These are phyloP conservation scores for Neoaliturus tenellus DNA, from an alignment of 2,888 invertebrate genomes.

Conservation along the genomic window DNA sequence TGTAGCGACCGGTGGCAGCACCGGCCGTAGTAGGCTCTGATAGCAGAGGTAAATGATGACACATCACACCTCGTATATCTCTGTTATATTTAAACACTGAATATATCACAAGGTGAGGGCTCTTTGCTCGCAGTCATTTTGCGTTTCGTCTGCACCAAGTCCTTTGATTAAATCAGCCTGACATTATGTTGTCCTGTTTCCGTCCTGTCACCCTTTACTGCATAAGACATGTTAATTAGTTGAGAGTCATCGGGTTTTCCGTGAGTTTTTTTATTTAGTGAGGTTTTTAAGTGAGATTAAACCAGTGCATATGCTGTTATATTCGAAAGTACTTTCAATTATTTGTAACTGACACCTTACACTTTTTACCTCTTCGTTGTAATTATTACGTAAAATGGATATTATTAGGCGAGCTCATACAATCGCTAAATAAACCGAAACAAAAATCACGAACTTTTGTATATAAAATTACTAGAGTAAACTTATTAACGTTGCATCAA, in stretches of 20 bases:
- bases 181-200: not conserved
- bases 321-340: too few species aligned
- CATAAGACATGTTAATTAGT: not conserved
- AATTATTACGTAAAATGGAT: too few species aligned
- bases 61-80: slow-evolving; percentile 23
- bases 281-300: too few species aligned
- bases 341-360: too few species aligned
- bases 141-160: not conserved
- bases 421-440: too few species aligned
- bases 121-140: slow-evolving; percentile 1
- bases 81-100: slow-evolving; percentile 26
- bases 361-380: too few species aligned
- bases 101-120: slow-evolving; percentile 22
- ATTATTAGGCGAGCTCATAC: too few species aligned
- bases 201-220: not conserved
- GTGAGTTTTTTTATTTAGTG: too few species aligned
- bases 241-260: not conserved
- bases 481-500: too few species aligned
- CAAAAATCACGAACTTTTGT: too few species aligned
- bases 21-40: not conserved
- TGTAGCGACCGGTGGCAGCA: not conserved
- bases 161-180: not conserved
- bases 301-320: too few species aligned
- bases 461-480: too few species aligned
- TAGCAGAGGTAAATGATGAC: slow-evolving; percentile 10